Evolutionary conservation across 2,888 invertebrate species (phyloP).

Genomic region (Esperia sulphurella): DNA sequence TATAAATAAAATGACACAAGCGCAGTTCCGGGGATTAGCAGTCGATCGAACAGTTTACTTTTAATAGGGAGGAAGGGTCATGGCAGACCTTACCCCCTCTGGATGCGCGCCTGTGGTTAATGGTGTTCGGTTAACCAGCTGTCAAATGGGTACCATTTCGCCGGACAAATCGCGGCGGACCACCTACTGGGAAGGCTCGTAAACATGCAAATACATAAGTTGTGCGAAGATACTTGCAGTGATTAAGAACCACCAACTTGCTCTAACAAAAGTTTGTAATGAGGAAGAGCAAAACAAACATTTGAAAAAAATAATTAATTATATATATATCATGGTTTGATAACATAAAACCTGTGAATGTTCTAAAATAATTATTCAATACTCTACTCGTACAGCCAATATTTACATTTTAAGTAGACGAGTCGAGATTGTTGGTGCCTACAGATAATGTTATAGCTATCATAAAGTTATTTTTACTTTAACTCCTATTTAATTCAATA

Average conservation of each 20-base stretch:
- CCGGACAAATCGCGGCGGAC: constrained; percentile 63
- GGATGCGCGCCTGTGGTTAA: constrained; percentile 39
- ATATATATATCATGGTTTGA: too few species aligned
- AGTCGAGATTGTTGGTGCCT: too few species aligned
- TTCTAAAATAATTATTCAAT: too few species aligned
- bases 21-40: too few species aligned
- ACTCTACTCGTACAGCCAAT: too few species aligned
- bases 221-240: constrained; percentile 29
- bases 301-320: neutral
- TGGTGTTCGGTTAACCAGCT: constrained; percentile 60
- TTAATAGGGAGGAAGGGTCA: constrained; percentile 13
- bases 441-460: neutral
- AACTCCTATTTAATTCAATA: neutral
- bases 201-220: constrained; percentile 53
- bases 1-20: too few species aligned
- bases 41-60: too few species aligned
- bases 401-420: too few species aligned
- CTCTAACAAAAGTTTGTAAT: constrained; percentile 28
- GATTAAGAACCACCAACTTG: constrained; percentile 35
- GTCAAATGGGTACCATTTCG: constrained; percentile 59
- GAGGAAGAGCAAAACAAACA: constrained; percentile 2
- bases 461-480: neutral
- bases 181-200: constrained; percentile 64
- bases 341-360: too few species aligned
- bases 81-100: too few species aligned